Evolutionary conservation across 2,113 vertebrate species (phyloP).

Genomic region (Strigops habroptila): DNA sequence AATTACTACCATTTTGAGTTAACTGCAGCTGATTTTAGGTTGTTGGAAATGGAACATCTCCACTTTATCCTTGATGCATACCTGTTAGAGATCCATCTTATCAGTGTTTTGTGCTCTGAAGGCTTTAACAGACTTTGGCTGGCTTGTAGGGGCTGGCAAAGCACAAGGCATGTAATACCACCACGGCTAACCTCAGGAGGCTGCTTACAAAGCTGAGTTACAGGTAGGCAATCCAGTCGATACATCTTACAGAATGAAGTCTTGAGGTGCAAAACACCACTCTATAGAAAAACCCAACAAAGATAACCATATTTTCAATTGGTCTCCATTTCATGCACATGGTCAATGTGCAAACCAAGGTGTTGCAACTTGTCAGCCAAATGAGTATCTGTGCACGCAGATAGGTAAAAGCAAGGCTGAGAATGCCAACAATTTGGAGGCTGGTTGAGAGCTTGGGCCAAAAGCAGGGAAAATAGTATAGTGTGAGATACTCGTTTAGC

Average conservation of each 20-base stretch:
- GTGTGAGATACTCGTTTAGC: neutral
- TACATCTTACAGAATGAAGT: neutral
- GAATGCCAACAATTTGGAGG: neutral
- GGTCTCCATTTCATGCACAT: neutral
- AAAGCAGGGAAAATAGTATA: neutral
- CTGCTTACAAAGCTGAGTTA: neutral
- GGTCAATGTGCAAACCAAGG: neutral
- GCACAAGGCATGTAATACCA: neutral
- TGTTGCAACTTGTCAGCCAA: neutral
- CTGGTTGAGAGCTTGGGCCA: neutral
- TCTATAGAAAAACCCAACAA: constrained; percentile 40
- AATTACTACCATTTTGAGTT: neutral
- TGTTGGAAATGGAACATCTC: neutral
- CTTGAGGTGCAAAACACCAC: constrained; percentile 12
- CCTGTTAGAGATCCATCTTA: neutral
- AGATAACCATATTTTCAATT: neutral
- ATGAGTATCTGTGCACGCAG: neutral
- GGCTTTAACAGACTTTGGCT: constrained; percentile 3
- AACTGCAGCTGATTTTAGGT: neutral
- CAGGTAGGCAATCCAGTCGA: neutral
- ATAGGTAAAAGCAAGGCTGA: neutral
- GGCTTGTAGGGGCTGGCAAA: constrained; percentile 18
- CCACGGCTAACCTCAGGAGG: neutral
- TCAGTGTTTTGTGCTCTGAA: constrained; percentile 13
- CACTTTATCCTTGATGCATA: neutral